Base-by-base conservation (phyloP, 2,888 invertebrate species). In the Chalcis sispes region DNA sequence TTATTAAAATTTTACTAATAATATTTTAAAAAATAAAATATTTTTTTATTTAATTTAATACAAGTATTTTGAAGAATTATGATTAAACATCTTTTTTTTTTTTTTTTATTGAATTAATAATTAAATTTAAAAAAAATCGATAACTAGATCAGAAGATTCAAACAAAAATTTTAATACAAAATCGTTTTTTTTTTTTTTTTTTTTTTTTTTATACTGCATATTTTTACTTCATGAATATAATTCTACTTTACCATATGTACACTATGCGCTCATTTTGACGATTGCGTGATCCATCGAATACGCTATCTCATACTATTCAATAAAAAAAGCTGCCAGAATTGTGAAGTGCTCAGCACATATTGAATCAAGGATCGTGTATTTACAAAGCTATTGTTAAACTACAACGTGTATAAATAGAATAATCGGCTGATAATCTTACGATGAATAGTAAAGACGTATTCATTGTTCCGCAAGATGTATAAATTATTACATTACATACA, bases 331-430 rank as follows among this genome's bases (percentile, higher is more conserved):
- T 77, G 82, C 82, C 80, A 79, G 81, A 84, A 84, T 84, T 83
- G 84, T 87, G 84, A 83, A 86, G 86, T 84, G 87, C 85, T 85
- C 80, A 80, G 87, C 85, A 87, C 85, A 87, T 84, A 86, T 85
- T 84, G 84, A 84, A 85, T 81, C 83, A 83, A 84, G 80, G 79
- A 80, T 79, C 81, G 76, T 80, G 82, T 88, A 88, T 88, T 87
- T 88, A 88, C 88, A 88, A 80, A 84, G 84, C 83, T 83, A 84
- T 85, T 84, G 84, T 86, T 87, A 86, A 86, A 83, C 85, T 77
- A 73, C 52, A 67, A 77, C 69, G 77, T 80, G 77, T 80, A 81
- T 80, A 81, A 80, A 80, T 79, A 80, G 78, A 73, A 65, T 76
- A 79, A 81, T 82, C 72, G 75, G 79, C 69, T 77, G 27, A 56